A percentile compares a stretch with the other conserved stretches of the same genome.
These are phyloP conservation scores for Thalpophila matura DNA, from an alignment of 2,888 invertebrate species.

Conservation along the genomic window DNA sequence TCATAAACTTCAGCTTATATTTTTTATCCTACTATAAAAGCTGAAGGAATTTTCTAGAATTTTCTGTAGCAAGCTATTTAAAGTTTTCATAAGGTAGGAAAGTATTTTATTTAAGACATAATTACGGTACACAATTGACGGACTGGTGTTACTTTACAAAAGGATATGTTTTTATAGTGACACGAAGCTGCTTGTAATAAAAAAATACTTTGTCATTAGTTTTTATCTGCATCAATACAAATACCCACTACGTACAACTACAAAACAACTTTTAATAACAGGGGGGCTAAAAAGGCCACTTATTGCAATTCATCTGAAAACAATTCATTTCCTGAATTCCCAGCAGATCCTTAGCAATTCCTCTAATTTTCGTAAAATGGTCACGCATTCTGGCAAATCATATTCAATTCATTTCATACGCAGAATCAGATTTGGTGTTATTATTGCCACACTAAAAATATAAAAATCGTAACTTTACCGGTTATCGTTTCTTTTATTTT, in stretches of 20 bases:
- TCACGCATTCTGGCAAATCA: no score
- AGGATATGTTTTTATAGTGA: constrained; percentile 1
- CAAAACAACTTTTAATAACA: constrained; percentile 7
- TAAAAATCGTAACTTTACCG: no score
- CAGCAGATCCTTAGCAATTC: no score
- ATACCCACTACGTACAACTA: no score
- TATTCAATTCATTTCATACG: no score
- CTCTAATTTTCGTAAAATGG: no score
- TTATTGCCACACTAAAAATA: no score
- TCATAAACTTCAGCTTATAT: constrained; percentile 56
- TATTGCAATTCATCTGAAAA: no score
- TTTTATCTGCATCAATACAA: constrained; percentile 10
- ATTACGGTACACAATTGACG: constrained; percentile 9
- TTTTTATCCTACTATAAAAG: constrained; percentile 55
- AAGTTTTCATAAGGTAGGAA: constrained; percentile 40
- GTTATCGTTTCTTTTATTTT: no score
- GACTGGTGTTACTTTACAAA: not conserved
- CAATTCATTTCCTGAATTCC: no score
- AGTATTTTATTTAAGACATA: constrained; percentile 38
- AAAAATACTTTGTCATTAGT: not conserved
- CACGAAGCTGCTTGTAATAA: not conserved
- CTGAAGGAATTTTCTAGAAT: constrained; percentile 38
- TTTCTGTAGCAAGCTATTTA: constrained; percentile 45
- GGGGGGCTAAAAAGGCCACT: no score
- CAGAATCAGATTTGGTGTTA: no score